A percentile compares a stretch with the other conserved stretches of the same genome.
These are phyloP conservation scores for Pararge aegeria DNA, from an alignment of 1,140 invertebrate genomes.

Conservation along the genomic window DNA sequence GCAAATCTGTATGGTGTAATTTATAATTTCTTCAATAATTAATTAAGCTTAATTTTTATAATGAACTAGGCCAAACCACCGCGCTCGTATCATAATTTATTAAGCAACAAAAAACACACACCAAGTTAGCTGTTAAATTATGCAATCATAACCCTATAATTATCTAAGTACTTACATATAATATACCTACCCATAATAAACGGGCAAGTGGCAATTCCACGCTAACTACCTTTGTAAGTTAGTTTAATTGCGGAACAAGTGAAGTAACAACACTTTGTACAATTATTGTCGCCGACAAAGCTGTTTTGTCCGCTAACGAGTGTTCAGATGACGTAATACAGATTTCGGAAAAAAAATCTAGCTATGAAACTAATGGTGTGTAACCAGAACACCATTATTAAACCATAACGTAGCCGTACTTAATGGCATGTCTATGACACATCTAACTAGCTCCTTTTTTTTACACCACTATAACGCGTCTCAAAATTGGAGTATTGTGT, in stretches of 20 bases:
- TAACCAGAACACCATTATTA: slow-evolving; percentile 21
- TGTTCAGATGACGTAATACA: slow-evolving; percentile 50
- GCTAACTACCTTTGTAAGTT: background rate
- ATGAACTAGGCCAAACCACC: no score
- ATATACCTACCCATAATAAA: background rate
- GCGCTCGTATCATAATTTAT: no score
- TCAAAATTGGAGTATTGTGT: no score
- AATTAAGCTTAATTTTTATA: no score
- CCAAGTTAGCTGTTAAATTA: background rate
- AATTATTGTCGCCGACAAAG: slow-evolving; percentile 33
- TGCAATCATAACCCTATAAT: background rate
- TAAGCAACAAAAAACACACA: no score
- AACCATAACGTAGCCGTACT: no score
- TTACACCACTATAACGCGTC: no score
- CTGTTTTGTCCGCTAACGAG: slow-evolving; percentile 54
- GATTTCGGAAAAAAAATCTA: slow-evolving; percentile 63
- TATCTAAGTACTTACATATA: background rate
- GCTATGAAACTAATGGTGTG: slow-evolving; percentile 59
- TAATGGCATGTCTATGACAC: no score
- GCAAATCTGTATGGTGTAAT: no score
- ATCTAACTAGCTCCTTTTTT: no score
- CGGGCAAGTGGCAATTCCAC: background rate
- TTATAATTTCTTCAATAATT: no score
- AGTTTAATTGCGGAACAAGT: slow-evolving; percentile 48
- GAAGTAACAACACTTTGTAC: slow-evolving; percentile 49